Conservation (phyloP, 2,888 invertebrate genomes). For the Polia nebulosa region DNA sequence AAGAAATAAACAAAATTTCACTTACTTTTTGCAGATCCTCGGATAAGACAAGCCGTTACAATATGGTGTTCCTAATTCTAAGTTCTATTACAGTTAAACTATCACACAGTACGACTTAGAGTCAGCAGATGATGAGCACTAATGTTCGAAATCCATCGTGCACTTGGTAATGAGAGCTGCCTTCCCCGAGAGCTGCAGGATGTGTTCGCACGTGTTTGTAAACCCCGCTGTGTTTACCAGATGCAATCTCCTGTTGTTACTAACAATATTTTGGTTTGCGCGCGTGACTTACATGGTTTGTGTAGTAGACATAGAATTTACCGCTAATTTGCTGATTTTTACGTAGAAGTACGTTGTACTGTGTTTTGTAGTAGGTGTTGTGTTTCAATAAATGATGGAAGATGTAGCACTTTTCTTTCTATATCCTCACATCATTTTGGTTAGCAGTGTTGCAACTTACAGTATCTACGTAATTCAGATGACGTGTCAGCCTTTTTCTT, state of each 20-base stretch:
- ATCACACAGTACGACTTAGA: not conserved
- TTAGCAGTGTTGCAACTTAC: too few species aligned
- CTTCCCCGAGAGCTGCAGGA: conserved; percentile 26
- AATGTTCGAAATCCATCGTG: conserved; percentile 26
- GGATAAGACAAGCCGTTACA: not conserved
- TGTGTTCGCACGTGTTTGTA: conserved; percentile 53
- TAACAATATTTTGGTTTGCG: conserved; percentile 40
- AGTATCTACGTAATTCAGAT: too few species aligned
- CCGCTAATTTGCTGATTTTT: not conserved
- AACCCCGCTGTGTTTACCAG: conserved; percentile 52
- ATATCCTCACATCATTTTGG: too few species aligned
- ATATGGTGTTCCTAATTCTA: not conserved
- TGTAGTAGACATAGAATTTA: not conserved
- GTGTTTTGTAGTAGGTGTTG: not conserved
- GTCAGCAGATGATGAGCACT: not conserved
- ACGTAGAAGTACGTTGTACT: not conserved
- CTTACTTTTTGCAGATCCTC: conserved; percentile 38
- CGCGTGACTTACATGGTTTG: conserved; percentile 46
- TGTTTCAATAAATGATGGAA: too few species aligned
- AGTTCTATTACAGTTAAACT: not conserved
- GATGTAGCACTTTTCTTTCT: too few species aligned
- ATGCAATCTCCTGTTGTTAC: conserved; percentile 35
- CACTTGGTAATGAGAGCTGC: conserved; percentile 21
- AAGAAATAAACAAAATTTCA: not conserved
- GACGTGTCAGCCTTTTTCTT: too few species aligned